Evolutionary conservation across 1,140 invertebrate species (phyloP).

Genomic region (Anoplolepis gracilipes): DNA sequence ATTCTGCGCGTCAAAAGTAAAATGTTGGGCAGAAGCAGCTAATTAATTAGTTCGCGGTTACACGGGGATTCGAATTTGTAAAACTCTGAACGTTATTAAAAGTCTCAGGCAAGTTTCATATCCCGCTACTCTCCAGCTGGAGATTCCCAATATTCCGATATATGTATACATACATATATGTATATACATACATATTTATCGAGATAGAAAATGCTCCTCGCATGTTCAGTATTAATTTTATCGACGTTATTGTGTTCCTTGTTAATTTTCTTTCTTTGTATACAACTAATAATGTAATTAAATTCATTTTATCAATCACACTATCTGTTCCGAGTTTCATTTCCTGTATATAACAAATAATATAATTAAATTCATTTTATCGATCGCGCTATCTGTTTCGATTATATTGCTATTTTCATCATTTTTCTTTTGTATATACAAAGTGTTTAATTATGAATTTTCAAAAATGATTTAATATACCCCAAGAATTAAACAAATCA

Average conservation of each 20-base stretch:
- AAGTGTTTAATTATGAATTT: slow-evolving; percentile 12
- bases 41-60: slow-evolving; percentile 52
- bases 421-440: neutral
- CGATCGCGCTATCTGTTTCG: neutral
- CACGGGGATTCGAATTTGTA: slow-evolving; percentile 40
- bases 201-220: neutral
- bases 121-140: no score
- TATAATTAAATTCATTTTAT: slow-evolving; percentile 32
- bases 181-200: neutral
- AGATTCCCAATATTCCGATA: slow-evolving; percentile 7
- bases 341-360: neutral
- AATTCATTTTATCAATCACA: slow-evolving; percentile 23
- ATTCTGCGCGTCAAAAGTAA: slow-evolving; percentile 29
- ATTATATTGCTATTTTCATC: neutral
- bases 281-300: slow-evolving; percentile 26
- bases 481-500: neutral
- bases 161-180: neutral
- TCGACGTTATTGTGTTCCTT: neutral
- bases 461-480: neutral
- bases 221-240: neutral
- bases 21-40: slow-evolving; percentile 24
- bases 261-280: slow-evolving; percentile 11
- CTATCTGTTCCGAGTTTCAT: neutral
- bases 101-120: slow-evolving; percentile 18
- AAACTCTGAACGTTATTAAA: slow-evolving; percentile 50